phyloP scores from a whole-genome alignment of 1,140 invertebrate species.

The Pseudomyrmex pallidus region DNA sequence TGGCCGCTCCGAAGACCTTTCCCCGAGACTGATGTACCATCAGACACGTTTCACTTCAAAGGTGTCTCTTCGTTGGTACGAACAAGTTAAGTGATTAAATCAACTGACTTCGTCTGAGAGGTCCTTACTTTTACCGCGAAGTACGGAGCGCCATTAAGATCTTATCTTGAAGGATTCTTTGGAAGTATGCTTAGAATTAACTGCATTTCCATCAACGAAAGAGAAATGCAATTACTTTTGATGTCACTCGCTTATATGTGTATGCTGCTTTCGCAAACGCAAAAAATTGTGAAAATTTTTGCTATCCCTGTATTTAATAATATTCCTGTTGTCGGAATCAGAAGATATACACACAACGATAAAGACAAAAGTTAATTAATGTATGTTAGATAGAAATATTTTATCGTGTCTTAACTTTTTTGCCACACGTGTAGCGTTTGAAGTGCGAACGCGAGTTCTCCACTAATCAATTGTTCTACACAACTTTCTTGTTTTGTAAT shows the following conservation, averaged over 20 bases:
- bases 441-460: slow-evolving; percentile 13
- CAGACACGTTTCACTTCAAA: slow-evolving; percentile 69
- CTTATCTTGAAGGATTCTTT: slow-evolving; percentile 59
- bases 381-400: slow-evolving; percentile 11
- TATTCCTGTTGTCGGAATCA: background rate
- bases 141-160: slow-evolving; percentile 41
- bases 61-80: slow-evolving; percentile 62
- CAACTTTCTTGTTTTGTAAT: slow-evolving; percentile 53
- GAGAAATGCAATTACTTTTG: slow-evolving; percentile 60
- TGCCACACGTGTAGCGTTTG: slow-evolving; percentile 11
- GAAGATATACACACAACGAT: background rate
- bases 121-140: slow-evolving; percentile 39
- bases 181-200: slow-evolving; percentile 60
- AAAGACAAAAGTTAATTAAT: background rate
- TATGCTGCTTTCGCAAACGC: slow-evolving; percentile 12
- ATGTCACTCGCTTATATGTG: slow-evolving; percentile 20
- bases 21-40: slow-evolving; percentile 62
- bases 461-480: slow-evolving; percentile 3
- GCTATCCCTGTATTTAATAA: slow-evolving; percentile 18
- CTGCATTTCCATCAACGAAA: slow-evolving; percentile 59
- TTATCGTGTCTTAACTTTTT: background rate
- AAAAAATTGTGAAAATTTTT: slow-evolving; percentile 33
- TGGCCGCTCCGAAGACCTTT: slow-evolving; percentile 15
- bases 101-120: slow-evolving; percentile 57
- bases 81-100: slow-evolving; percentile 70